Evolutionary conservation across 2,113 vertebrate genomes (phyloP).

Genomic region (Gymnogyps californianus): DNA sequence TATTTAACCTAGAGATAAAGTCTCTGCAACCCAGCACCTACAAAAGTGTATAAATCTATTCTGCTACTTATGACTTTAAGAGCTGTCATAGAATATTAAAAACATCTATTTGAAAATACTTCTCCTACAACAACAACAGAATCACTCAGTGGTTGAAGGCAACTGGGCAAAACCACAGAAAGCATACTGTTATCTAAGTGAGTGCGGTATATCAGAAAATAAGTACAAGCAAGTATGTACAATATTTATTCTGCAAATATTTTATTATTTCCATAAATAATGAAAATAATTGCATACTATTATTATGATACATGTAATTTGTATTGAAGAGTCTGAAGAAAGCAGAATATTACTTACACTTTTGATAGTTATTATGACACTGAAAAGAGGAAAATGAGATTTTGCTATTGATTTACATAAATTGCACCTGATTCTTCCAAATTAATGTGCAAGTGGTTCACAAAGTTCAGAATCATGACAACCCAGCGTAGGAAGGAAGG

Average conservation of each 20-base stretch:
- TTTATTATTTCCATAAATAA: not conserved
- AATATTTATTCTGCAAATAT: not conserved
- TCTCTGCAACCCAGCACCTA: not conserved
- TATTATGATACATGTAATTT: not conserved
- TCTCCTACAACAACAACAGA: not conserved
- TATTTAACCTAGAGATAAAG: conserved; percentile 25
- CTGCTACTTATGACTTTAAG: conserved; percentile 9
- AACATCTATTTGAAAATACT: conserved; percentile 16
- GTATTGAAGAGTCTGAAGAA: not conserved
- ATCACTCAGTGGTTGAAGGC: not conserved
- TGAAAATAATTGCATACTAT: not conserved
- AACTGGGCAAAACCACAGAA: not conserved
- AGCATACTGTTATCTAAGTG: not conserved
- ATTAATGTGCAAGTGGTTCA: not conserved
- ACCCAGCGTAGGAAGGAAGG: not conserved
- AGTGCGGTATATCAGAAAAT: not conserved
- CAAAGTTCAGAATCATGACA: not conserved
- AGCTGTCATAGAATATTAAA: conserved; percentile 42
- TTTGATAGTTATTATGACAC: not conserved
- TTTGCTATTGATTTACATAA: not conserved
- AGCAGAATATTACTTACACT: not conserved
- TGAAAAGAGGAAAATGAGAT: not conserved
- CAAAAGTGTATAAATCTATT: not conserved
- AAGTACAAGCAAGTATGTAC: not conserved
- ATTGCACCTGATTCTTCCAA: not conserved